Conservation (phyloP, 2,797 vertebrate genomes). For the Anableps anableps region DNA sequence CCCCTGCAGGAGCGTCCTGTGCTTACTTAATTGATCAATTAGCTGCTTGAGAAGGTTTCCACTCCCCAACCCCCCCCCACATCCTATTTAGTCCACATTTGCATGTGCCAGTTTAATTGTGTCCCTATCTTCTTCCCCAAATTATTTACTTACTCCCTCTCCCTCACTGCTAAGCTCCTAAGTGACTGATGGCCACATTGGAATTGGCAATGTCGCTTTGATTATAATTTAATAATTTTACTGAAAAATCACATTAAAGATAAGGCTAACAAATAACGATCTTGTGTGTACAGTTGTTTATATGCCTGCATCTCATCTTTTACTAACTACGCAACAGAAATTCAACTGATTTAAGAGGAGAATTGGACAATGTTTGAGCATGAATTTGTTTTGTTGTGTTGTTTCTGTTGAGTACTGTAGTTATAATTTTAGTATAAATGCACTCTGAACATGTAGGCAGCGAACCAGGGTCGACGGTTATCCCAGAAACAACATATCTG, state of each 20-base stretch:
- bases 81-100: constrained; percentile 74
- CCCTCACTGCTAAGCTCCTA: constrained; percentile 55
- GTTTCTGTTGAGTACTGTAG: constrained; percentile 7
- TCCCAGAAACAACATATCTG: constrained; percentile 46
- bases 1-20: constrained; percentile 57
- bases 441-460: constrained; percentile 9
- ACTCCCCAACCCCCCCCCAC: constrained; percentile 47
- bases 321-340: constrained; percentile 2
- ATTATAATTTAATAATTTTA: constrained; percentile 33
- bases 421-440: constrained; percentile 3
- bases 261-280: constrained; percentile 9
- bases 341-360: background rate
- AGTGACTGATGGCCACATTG: constrained; percentile 55
- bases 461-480: constrained; percentile 22
- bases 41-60: constrained; percentile 64
- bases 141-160: constrained; percentile 76
- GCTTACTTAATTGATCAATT: constrained; percentile 82
- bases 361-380: background rate
- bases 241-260: constrained; percentile 3
- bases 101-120: constrained; percentile 75
- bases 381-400: background rate
- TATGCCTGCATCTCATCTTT: background rate
- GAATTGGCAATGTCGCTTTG: constrained; percentile 56
- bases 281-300: background rate
- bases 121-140: constrained; percentile 68